Percentiles rank a stretch among this genome's conserved stretches.
Conservation (phyloP, 1,140 invertebrate genomes). For the Frieseomelitta varia region DNA sequence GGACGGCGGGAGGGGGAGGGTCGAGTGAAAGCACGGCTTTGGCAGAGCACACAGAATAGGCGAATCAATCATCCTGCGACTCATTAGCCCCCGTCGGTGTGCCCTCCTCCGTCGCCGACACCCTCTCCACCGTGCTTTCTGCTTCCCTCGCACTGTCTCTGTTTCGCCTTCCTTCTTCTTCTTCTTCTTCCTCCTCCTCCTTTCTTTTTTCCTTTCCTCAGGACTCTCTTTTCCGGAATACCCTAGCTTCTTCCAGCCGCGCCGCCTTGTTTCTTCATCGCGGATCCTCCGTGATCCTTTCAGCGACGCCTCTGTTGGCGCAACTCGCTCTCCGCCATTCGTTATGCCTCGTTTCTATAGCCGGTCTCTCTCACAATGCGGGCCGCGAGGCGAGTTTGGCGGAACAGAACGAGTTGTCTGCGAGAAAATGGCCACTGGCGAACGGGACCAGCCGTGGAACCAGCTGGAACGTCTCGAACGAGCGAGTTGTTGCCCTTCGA, state of each 20-base stretch:
- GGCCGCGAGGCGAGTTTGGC: background rate
- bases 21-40: constrained; percentile 72
- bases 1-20: background rate
- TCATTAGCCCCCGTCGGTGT: constrained; percentile 76
- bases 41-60: constrained; percentile 68
- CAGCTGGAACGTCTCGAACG: background rate
- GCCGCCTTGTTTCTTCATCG: constrained; percentile 26
- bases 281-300: constrained; percentile 21
- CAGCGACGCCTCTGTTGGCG: constrained; percentile 21
- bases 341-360: constrained; percentile 26
- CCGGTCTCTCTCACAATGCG: background rate
- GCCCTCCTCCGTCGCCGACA: constrained; percentile 57
- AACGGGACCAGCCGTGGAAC: no score
- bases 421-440: constrained; percentile 4
- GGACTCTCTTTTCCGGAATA: constrained; percentile 37
- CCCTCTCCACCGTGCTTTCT: constrained; percentile 15
- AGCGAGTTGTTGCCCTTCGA: background rate
- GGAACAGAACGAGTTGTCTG: constrained; percentile 6
- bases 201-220: no score
- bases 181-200: no score
- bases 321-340: constrained; percentile 2
- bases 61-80: constrained; percentile 80
- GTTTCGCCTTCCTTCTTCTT: background rate
- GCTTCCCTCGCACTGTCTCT: constrained; percentile 39
- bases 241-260: constrained; percentile 22